Conservation (phyloP, 1,140 invertebrate genomes). For the Eubasilissa regina region DNA sequence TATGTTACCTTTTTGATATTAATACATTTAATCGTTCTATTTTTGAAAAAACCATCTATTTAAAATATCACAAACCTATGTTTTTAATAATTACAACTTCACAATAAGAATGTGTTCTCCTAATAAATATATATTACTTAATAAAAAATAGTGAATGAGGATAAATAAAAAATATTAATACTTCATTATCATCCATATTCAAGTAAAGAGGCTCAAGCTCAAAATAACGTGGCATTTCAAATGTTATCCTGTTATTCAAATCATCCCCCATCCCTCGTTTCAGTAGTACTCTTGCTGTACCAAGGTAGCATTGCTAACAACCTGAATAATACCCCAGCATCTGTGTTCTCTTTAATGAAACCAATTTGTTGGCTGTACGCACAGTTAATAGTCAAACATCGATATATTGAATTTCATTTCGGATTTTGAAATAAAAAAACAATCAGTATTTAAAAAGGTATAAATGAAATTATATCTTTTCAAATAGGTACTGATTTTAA, state of each 20-base stretch:
- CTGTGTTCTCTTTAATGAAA: constrained; percentile 60
- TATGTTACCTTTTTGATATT: too few relatives aligned
- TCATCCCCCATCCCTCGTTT: constrained; percentile 26
- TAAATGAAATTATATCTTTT: background rate
- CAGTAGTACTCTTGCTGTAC: constrained; percentile 20
- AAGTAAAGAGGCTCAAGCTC: background rate
- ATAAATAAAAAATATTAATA: background rate
- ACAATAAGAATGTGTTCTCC: too few relatives aligned
- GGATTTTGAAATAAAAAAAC: constrained; percentile 21
- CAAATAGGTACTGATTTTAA: background rate
- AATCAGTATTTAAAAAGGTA: background rate
- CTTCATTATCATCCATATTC: background rate
- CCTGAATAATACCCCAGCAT: constrained; percentile 50
- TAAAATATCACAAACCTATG: too few relatives aligned
- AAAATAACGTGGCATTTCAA: constrained; percentile 35
- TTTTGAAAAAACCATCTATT: too few relatives aligned
- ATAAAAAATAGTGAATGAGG: too few relatives aligned
- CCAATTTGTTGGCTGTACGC: constrained; percentile 52
- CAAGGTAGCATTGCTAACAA: constrained; percentile 35
- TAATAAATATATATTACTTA: too few relatives aligned
- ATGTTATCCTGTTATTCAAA: constrained; percentile 44
- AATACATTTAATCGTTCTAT: too few relatives aligned
- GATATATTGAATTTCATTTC: constrained; percentile 19
- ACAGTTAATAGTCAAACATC: constrained; percentile 13
- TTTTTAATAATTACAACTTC: too few relatives aligned